A percentile compares a stretch with the other conserved stretches of the same genome.
These are phyloP conservation scores for Scaptomyza montana DNA, from an alignment of 1,140 invertebrate genomes.

Conservation along the genomic window DNA sequence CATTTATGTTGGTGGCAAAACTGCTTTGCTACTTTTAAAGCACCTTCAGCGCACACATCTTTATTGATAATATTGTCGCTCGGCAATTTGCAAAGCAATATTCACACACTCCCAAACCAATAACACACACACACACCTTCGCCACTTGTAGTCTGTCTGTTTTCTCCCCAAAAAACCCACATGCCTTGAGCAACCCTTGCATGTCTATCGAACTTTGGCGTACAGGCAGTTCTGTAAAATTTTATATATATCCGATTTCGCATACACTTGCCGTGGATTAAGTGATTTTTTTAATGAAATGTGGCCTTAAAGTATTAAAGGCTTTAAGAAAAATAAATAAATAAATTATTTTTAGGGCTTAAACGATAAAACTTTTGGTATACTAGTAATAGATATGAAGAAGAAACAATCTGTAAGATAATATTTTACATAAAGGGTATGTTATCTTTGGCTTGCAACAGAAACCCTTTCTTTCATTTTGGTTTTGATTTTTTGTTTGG, in stretches of 20 bases:
- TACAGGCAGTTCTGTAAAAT: slow-evolving; percentile 71
- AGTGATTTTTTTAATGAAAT: not conserved
- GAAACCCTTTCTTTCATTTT: not conserved
- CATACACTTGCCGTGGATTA: not conserved
- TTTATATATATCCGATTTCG: slow-evolving; percentile 20
- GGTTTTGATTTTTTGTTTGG: slow-evolving; percentile 9
- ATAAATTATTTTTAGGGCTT: too few relatives aligned
- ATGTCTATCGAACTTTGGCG: slow-evolving; percentile 62
- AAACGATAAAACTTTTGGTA: too few relatives aligned
- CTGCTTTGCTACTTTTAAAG: slow-evolving; percentile 19
- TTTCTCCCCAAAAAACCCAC: not conserved
- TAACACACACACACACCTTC: slow-evolving; percentile 38
- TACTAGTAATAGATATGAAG: too few relatives aligned
- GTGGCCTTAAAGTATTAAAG: not conserved
- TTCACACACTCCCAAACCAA: slow-evolving; percentile 33
- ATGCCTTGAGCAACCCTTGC: slow-evolving; percentile 45
- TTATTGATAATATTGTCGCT: slow-evolving; percentile 68
- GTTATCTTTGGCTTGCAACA: not conserved
- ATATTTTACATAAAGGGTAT: not conserved
- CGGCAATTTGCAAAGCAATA: slow-evolving; percentile 60
- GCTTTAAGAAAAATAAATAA: too few relatives aligned
- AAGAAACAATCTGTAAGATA: too few relatives aligned
- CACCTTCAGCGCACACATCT: slow-evolving; percentile 41
- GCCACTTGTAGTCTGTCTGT: slow-evolving; percentile 38
- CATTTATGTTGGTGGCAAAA: slow-evolving; percentile 22